phyloP scores from a whole-genome alignment of 1,140 invertebrate species.

The Luehdorfia chinensis region DNA sequence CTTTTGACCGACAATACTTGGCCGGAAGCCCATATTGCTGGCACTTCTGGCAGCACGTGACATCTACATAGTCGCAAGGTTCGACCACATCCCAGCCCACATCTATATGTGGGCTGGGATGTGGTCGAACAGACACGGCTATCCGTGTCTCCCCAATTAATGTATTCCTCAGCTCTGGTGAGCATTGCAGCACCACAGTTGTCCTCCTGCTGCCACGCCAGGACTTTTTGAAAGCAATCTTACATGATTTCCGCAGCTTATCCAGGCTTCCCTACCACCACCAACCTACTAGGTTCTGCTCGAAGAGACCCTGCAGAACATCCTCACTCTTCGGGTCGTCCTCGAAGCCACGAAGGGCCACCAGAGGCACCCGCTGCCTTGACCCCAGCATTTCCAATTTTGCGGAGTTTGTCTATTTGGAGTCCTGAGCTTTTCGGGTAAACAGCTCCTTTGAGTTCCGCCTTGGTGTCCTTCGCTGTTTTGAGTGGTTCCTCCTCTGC shows the following conservation, averaged over 20 bases:
- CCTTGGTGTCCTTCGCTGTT: constrained; percentile 1
- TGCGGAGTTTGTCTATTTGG: not conserved
- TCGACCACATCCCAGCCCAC: constrained; percentile 18
- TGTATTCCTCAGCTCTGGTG: not conserved
- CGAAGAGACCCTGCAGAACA: not conserved
- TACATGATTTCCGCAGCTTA: not conserved
- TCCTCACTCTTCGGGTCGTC: not conserved
- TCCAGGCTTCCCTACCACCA: not conserved
- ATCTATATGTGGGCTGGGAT: too few species aligned
- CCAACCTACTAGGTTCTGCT: not conserved
- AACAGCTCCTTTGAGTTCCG: not conserved
- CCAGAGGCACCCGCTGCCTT: not conserved
- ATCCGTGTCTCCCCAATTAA: not conserved
- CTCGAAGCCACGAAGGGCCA: not conserved
- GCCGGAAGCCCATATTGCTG: constrained; percentile 22
- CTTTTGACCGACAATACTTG: constrained; percentile 22
- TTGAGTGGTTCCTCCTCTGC: not conserved
- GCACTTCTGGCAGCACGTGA: constrained; percentile 27
- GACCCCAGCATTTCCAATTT: not conserved
- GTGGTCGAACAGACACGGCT: too few species aligned
- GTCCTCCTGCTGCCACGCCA: not conserved
- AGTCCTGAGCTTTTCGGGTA: not conserved
- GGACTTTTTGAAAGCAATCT: constrained; percentile 11
- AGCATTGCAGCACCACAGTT: constrained; percentile 15
- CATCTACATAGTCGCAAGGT: constrained; percentile 16